Base-by-base conservation (phyloP, 2,888 invertebrate species). In the Conistra vaccinii region DNA sequence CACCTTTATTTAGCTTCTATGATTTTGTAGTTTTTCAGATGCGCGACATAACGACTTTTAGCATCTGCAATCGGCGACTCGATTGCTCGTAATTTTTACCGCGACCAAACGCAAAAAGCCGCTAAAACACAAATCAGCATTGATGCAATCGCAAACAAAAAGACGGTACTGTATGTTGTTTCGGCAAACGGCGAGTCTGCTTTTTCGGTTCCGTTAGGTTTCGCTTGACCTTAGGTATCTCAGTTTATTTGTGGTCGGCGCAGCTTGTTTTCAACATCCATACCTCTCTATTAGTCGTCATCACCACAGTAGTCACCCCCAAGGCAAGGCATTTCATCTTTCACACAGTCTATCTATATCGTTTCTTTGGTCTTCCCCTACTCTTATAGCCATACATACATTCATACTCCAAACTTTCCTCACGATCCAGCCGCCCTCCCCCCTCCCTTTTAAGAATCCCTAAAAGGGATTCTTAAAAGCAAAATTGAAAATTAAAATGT, bases 401-500 rank as follows among this genome's bases (percentile, higher is more conserved):
- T 20, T 39, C n/a, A n/a, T 39, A 20, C 7, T 20, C 23, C 32
- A 58, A n/a, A 57, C n/a, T 32, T 58, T 32, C 9, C 5, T 9
- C 29, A 9, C 5, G 23, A 32, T 23, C 57, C 2, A 1, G 9
- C 29, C 14, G 10, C 29, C n/a, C n/a, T n/a, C n/a, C n/a, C n/a
- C n/a, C n/a, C n/a, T n/a, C n/a, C n/a, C n/a, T n/a, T n/a, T n/a
- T n/a, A n/a, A n/a, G n/a, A n/a, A n/a, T n/a, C 17, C 17, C 3
- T 74, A 32, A 26, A 74, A 45, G 1, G 20, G 61, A 80, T 75
- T 66, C 48, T 65, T 60, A 58, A 60, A 80, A 81, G 75, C 61
- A 14, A 61, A 76, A 71, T 82, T 68, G 55, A 69, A 79, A 79
- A 80, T 80, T 69, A 77, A 84, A 84, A 80, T 42, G 63, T 78